Percentiles rank a stretch among this genome's conserved stretches.
phyloP scores from a whole-genome alignment of 2,797 vertebrate species.

The Gymnoscopelus braueri region DNA sequence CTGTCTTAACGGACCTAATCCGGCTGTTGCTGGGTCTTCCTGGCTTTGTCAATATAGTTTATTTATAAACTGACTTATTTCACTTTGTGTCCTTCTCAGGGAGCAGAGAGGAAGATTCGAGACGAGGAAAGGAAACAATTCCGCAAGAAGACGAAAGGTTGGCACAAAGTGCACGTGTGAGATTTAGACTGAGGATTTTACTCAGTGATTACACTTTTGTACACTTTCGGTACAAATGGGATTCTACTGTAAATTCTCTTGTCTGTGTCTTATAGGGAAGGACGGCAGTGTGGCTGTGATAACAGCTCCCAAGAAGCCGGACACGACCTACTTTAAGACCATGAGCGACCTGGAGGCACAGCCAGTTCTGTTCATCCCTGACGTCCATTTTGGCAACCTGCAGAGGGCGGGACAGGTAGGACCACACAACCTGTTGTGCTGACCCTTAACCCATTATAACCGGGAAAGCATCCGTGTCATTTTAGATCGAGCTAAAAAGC shows the following conservation, averaged over 20 bases:
- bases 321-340: constrained; percentile 94
- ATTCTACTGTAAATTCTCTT: background rate
- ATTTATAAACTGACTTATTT: background rate
- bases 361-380: constrained; percentile 96
- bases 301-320: constrained; percentile 87
- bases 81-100: constrained; percentile 74
- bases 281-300: constrained; percentile 68
- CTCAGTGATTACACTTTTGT: no score
- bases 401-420: constrained; percentile 95
- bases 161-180: background rate
- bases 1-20: no score
- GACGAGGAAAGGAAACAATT: constrained; percentile 97
- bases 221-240: no score
- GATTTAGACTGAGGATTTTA: no score
- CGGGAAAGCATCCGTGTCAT: no score
- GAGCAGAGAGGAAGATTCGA: constrained; percentile 96
- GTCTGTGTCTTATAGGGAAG: constrained; percentile 64
- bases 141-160: constrained; percentile 93
- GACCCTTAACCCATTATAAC: no score
- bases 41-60: no score
- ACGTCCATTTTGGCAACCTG: constrained; percentile 96
- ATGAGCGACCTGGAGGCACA: constrained; percentile 93
- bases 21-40: no score
- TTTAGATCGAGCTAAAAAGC: no score
- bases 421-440: background rate